Base-by-base conservation (phyloP, 2,888 invertebrate species). In the Zele albiditarsus region DNA sequence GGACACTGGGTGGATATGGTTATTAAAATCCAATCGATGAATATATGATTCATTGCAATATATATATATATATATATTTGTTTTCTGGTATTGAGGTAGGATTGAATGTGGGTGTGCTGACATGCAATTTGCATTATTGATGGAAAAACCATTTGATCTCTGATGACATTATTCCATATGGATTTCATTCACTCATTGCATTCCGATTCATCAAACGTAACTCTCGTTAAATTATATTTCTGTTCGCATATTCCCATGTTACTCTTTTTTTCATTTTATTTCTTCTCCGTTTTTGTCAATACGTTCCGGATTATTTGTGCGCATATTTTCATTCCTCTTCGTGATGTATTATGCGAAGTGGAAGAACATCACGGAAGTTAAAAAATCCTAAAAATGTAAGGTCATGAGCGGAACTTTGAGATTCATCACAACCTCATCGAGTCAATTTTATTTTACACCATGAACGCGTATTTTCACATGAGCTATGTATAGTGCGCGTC, bases 1-100 rank as follows among this genome's bases (percentile, higher is more conserved):
- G 23, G n/a, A 14, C 28, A 28, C 2, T 62, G 27, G 62, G 16
- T 28, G 28, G 2, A 63, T 38, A 31, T 57, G 68, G 57, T 33
- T 69, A 69, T 69, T 69, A 69, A 69, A 69, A 28, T 69, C 57
- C 57, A 53, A 57, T 69, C 33, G 57, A 69, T 57, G 20, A 16
- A 33, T 38, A 31, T 28, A 31, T 25, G 31, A 57, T 57, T 28
- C 31, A 63, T 23, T 16, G 49, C 25, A 6, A 27, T 28, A 28
- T 49, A 57, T 28, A n/a, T 16, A 67, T 67, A 16, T 28, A 67
- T 66, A 23, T 67, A 16, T 49, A 49, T 57, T 46, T 42, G 57
- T 4, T 3, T 31, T 14, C 1, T 49, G 28, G 28, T 12, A 57
- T 23, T 33, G 23, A 14, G 33, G 5, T n/a, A 20, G 33, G 20